Evolutionary conservation across 2,797 vertebrate genomes (phyloP), one percentile per base, ranked within the genome.

Genomic region (Gymnopithys bicolor): DNA sequence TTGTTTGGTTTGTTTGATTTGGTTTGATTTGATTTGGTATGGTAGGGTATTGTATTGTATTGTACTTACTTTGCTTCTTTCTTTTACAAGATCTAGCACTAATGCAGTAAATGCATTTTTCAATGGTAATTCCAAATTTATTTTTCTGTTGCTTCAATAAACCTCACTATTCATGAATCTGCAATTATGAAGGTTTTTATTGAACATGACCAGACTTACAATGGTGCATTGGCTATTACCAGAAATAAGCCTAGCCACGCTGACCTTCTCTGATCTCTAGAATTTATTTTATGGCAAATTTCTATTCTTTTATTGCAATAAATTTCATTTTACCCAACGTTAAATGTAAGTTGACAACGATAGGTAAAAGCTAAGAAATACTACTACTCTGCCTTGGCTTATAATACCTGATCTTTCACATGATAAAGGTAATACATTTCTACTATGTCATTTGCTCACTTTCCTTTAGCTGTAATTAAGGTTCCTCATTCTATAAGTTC

Each of bases 181-280:
- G 14, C 17, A 60, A 2, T 16, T 74, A 7, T 67, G 33, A 33
- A 74, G 13, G 3, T 3, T 52, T 17, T 15, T 39, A 4, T 32
- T 53, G 33, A 60, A 35, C 0, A 0, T 46, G 33, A 27, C 11
- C 30, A 67, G 24, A 9, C 2, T 46, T 27, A 22, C 4, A 39
- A 19, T 15, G 21, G 11, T 18, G 51, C 39, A 32, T 27, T 62
- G 39, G 8, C 39, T 41, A 25, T 33, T 60, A 27, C 9, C 12
- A 25, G 13, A 52, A 80, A 32, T 22, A 60, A 60, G 33, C 21
- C 21, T 30, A 60, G 10, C 5, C 10, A 53, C 7, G 39, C 7
- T 11, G 53, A 74, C 14, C 4, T 8, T 6, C 7, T 59, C 39
- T 52, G 32, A 49, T 37, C 30, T 39, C 60, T 67, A 24, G 5